A percentile compares a stretch with the other conserved stretches of the same genome.
Conservation (phyloP, 2,113 vertebrate genomes). For the Podocnemis expansa region DNA sequence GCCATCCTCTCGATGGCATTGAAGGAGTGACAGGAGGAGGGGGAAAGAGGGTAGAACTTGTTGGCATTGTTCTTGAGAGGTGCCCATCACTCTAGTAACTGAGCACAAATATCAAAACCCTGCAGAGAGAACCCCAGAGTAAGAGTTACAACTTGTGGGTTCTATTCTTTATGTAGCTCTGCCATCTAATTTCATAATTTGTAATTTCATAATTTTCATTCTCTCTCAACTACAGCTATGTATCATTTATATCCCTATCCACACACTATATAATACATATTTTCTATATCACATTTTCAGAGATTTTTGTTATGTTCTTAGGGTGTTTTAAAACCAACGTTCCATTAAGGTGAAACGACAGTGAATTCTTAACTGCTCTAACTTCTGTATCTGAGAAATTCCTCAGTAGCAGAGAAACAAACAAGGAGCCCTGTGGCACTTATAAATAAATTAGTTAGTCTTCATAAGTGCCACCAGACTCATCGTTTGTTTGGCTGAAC, state of each 20-base stretch:
- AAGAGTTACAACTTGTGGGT: not conserved
- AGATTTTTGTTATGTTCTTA: not conserved
- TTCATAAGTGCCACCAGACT: too few species aligned
- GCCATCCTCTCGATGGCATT: accelerated
- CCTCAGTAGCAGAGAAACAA: too few species aligned
- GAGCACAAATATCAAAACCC: not conserved
- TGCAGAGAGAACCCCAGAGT: not conserved
- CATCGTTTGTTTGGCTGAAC: too few species aligned
- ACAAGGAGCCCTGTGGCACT: too few species aligned
- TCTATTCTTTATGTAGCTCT: not conserved
- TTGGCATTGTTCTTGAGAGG: accelerated
- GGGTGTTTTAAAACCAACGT: not conserved
- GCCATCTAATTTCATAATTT: not conserved
- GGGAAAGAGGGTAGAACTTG: not conserved
- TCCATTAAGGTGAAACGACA: not conserved
- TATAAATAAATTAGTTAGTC: too few species aligned
- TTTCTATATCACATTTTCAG: not conserved
- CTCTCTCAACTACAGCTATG: conserved; percentile 7
- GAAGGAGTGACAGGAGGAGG: not conserved
- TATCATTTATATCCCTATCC: too few species aligned
- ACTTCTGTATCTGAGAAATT: not conserved
- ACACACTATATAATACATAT: not conserved
- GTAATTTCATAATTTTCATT: not conserved
- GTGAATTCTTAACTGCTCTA: not conserved
- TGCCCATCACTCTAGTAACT: not conserved